A percentile compares a stretch with the other conserved stretches of the same genome.
Evolutionary conservation across 2,797 vertebrate genomes (phyloP).

Genomic region (Telmatherina bonti): DNA sequence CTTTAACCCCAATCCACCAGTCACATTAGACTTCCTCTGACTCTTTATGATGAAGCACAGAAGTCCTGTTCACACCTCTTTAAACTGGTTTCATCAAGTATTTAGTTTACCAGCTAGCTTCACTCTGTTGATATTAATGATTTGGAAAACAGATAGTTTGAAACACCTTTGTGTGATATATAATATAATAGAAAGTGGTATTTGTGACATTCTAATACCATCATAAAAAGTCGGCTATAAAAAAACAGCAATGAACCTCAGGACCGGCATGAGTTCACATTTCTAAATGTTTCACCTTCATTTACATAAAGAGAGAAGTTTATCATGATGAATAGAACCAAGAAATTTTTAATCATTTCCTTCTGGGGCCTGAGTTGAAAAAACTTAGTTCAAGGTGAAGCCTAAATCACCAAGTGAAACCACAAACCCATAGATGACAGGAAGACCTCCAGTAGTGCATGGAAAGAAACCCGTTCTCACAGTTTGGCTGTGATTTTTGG

Average conservation of each 20-base stretch:
- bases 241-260: background rate
- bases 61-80: background rate
- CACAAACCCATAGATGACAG: slow-evolving; percentile 70
- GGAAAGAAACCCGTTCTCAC: slow-evolving; percentile 67
- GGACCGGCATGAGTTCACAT: background rate
- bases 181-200: background rate
- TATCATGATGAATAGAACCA: slow-evolving; percentile 5
- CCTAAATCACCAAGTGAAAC: slow-evolving; percentile 55
- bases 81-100: background rate
- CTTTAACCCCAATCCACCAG: too few relatives aligned
- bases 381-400: slow-evolving; percentile 55
- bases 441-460: slow-evolving; percentile 70
- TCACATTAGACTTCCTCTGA: too few relatives aligned
- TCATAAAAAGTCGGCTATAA: background rate
- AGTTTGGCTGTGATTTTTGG: slow-evolving; percentile 71
- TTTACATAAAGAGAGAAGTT: slow-evolving; percentile 12
- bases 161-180: background rate
- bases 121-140: background rate
- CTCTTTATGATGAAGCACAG: background rate
- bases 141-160: background rate
- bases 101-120: background rate
- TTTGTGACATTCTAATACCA: background rate
- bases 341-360: slow-evolving; percentile 25
- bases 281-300: too few relatives aligned
- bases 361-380: slow-evolving; percentile 49